Base-by-base conservation (phyloP, 2,113 vertebrate species). In the Pandion haliaetus region DNA sequence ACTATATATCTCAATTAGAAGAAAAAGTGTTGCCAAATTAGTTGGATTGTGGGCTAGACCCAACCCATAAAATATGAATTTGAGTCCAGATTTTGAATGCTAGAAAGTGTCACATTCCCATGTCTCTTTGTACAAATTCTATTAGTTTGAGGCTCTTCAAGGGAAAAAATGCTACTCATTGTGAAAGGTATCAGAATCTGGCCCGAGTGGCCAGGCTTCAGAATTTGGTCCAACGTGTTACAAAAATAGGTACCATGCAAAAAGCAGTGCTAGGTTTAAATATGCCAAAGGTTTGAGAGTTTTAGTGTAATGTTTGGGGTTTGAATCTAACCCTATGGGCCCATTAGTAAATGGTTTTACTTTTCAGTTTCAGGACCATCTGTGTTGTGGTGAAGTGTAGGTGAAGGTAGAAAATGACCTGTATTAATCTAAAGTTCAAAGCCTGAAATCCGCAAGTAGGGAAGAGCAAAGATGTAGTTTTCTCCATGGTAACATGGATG, bases 351-450 rank as follows among this genome's bases (percentile, higher is more conserved):
- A 89, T 58, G 77, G 44, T 50, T 93, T 95, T 93, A 72, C 86
- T 95, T 95, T 91, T 72, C 70, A 29, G 42, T 71, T 94, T 82
- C 58, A 89, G 49, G 66, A 26, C 84, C 54, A 72, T 95, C 84
- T 95, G 84, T 95, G 78, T 95, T 94, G 73, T 93, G 86, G 66
- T 79, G 73, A 92, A 92, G 86, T n/a, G 52, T 57, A 90, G 52
- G 80, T 81, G 85, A 87, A 90, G 69, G 93, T 72, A 79, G 94
- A 95, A 95, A 86, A 76, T 89, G 44, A 82, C 93, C 86, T 95
- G 31, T 86, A 93, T 94, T 97, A 93, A 93, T 95, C 65, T 95
- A 69, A 82, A 94, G 81, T 92, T 96, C 91, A 96, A 95, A 93
- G 91, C 65, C 79, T 88, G 85, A 80, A 94, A 91, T 93, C 71